Conservation (phyloP, 2,113 vertebrate genomes). For the Muscicapa adusta region DNA sequence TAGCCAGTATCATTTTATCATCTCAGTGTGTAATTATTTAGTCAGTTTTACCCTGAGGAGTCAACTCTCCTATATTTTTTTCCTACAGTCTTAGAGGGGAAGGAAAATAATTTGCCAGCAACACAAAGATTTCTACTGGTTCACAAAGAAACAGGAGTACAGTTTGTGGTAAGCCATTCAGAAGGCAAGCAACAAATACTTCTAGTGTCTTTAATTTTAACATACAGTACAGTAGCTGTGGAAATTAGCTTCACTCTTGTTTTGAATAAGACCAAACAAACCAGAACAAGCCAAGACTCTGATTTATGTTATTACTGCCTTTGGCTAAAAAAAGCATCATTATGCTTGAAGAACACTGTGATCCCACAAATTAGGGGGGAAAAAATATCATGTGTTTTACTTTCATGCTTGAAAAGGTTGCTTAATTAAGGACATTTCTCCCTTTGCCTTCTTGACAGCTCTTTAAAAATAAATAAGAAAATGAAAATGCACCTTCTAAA, state of each 20-base stretch:
- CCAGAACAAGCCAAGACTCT: constrained; percentile 30
- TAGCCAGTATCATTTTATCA: constrained; percentile 30
- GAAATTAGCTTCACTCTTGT: constrained; percentile 40
- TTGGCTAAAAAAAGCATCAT: constrained; percentile 43
- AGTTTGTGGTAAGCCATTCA: constrained; percentile 6
- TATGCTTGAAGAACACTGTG: constrained; percentile 38
- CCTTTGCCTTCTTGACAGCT: neutral
- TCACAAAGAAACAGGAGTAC: neutral
- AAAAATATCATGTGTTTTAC: neutral
- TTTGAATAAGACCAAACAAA: constrained; percentile 55
- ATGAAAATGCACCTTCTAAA: neutral
- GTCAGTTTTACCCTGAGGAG: constrained; percentile 45
- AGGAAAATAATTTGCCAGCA: neutral
- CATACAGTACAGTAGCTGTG: neutral
- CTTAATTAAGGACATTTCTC: constrained; percentile 2
- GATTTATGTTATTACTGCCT: constrained; percentile 51
- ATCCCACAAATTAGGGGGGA: neutral
- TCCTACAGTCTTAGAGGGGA: neutral
- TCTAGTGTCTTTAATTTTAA: neutral
- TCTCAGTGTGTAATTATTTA: constrained; percentile 48
- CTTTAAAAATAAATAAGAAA: neutral
- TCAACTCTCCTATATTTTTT: constrained; percentile 6
- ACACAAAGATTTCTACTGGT: neutral
- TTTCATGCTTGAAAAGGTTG: constrained; percentile 33
- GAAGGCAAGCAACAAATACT: constrained; percentile 4